Conservation (phyloP, 2,797 vertebrate species). For the Pangasius mekongensis region DNA sequence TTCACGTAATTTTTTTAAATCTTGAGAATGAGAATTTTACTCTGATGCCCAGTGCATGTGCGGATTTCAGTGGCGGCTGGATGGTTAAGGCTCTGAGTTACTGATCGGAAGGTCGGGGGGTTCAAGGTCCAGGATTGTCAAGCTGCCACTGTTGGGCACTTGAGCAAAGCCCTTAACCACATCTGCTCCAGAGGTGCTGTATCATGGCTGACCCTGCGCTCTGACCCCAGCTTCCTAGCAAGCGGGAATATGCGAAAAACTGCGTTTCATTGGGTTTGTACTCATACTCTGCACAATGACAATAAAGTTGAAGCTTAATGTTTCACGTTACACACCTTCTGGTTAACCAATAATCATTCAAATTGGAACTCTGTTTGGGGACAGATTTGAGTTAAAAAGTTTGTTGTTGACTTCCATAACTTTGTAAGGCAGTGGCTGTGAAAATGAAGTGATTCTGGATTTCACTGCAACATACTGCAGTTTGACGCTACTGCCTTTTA, state of each 20-base stretch:
- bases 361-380: background rate
- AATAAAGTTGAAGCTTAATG: background rate
- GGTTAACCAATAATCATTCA: background rate
- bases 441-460: conserved; percentile 29
- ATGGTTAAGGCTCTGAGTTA: too few species aligned
- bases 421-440: background rate
- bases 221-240: too few species aligned
- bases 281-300: too few species aligned
- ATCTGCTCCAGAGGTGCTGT: too few species aligned
- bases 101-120: too few species aligned
- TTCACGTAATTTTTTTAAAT: background rate
- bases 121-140: too few species aligned
- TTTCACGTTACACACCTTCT: background rate
- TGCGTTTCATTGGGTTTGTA: too few species aligned
- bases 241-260: too few species aligned
- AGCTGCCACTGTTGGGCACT: too few species aligned
- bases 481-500: conserved; percentile 34
- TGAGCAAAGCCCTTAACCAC: too few species aligned
- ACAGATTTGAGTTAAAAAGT: background rate
- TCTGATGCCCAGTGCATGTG: background rate
- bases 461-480: conserved; percentile 38
- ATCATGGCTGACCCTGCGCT: too few species aligned
- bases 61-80: too few species aligned
- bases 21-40: background rate
- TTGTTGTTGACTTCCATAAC: background rate